A percentile compares a stretch with the other conserved stretches of the same genome.
Conservation (phyloP, 1,140 invertebrate genomes). For the Pectinophora gossypiella region DNA sequence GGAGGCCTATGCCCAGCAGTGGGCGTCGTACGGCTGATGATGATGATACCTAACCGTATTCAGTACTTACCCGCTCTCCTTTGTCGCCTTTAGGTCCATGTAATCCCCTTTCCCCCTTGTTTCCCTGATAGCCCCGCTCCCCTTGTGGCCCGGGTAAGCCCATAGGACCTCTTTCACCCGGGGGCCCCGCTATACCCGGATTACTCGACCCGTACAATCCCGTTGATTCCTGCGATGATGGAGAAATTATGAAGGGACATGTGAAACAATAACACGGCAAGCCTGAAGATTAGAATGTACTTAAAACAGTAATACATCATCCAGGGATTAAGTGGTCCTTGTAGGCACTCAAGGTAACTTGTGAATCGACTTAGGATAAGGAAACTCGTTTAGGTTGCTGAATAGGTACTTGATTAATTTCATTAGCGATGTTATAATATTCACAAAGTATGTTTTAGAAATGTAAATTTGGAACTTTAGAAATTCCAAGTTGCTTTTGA, state of each 20-base stretch:
- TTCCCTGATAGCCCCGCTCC: conserved; percentile 78
- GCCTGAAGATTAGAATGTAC: no score
- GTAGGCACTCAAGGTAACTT: no score
- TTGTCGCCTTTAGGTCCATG: conserved; percentile 81
- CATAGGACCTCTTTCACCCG: conserved; percentile 80
- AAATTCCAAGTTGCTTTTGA: no score
- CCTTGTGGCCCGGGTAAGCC: conserved; percentile 81
- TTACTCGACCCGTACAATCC: conserved; percentile 76
- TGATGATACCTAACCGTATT: conserved; percentile 19
- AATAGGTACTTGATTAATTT: background rate
- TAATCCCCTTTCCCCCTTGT: conserved; percentile 81
- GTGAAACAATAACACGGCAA: background rate
- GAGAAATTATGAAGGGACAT: conserved; percentile 10
- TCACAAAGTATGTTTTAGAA: no score
- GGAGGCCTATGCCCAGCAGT: no score
- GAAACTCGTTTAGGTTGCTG: background rate
- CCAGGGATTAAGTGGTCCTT: no score
- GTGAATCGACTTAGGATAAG: no score
- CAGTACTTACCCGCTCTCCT: conserved; percentile 78
- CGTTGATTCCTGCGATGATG: conserved; percentile 68
- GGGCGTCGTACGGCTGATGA: no score
- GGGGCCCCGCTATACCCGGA: conserved; percentile 80
- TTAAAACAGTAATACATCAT: no score
- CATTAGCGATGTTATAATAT: no score
- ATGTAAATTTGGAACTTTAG: no score